phyloP scores from a whole-genome alignment of 2,797 vertebrate genomes.

The Xiphorhynchus erythropygius region DNA sequence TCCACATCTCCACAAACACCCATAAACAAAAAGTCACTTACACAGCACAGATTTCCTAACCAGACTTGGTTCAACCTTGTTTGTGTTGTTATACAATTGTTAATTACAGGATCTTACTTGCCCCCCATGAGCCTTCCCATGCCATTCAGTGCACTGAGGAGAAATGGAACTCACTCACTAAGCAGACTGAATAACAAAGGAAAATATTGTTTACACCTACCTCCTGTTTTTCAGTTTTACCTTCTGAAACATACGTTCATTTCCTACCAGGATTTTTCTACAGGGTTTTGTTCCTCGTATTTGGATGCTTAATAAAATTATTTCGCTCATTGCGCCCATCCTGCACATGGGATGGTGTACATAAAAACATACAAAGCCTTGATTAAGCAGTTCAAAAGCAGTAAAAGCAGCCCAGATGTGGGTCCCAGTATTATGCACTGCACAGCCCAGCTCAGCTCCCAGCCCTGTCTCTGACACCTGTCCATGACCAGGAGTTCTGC shows the following conservation, averaged over 20 bases:
- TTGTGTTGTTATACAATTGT: fast-evolving
- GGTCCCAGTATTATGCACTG: too few relatives aligned
- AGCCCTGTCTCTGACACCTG: fast-evolving
- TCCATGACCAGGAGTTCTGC: background rate
- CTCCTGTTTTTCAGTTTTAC: background rate
- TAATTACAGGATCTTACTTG: background rate
- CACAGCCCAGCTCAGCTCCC: background rate
- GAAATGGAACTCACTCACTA: background rate
- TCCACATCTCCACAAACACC: background rate
- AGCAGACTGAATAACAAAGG: background rate
- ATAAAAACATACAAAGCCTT: fast-evolving
- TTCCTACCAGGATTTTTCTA: background rate
- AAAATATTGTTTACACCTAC: background rate
- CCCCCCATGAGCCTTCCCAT: background rate
- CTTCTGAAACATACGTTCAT: background rate
- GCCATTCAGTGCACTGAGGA: background rate
- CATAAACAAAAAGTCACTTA: background rate
- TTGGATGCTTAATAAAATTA: background rate
- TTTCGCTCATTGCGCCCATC: background rate
- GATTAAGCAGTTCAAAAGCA: background rate
- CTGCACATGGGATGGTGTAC: fast-evolving
- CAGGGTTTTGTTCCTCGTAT: background rate
- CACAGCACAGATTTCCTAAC: background rate
- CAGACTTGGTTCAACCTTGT: background rate
- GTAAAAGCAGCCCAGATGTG: background rate